Percentiles rank a stretch among this genome's conserved stretches.
Conservation (phyloP, 2,113 vertebrate genomes). For the Camelus dromedarius region DNA sequence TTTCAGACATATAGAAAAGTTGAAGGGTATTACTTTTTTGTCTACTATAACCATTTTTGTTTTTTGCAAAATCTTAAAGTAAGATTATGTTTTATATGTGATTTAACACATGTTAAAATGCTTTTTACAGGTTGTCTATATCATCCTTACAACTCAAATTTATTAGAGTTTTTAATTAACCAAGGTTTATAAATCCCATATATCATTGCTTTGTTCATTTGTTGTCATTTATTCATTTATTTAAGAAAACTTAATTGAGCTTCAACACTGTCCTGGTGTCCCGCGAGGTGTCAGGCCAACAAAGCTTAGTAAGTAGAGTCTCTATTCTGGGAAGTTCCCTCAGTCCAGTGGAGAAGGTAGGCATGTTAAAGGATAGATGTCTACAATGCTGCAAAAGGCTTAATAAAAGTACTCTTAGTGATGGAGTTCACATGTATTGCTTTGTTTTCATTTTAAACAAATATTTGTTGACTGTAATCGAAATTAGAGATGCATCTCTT, state of each 20-base stretch:
- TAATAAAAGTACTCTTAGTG: background rate
- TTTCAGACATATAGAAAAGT: background rate
- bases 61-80: constrained; percentile 9
- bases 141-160: constrained; percentile 7
- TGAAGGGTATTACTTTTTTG: background rate
- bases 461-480: constrained; percentile 44
- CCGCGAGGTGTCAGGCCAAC: background rate
- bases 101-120: background rate
- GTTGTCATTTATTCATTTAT: constrained; percentile 1
- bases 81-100: background rate
- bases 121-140: constrained; percentile 2
- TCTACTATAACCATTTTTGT: background rate
- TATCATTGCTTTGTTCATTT: background rate
- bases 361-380: background rate
- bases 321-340: background rate
- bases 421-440: background rate
- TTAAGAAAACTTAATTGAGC: background rate
- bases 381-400: background rate
- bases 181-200: constrained; percentile 22
- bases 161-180: constrained; percentile 48
- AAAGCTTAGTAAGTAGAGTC: background rate
- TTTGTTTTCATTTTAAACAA: constrained; percentile 20
- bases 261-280: background rate
- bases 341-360: background rate
- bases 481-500: constrained; percentile 46